phyloP scores from a whole-genome alignment of 2,797 vertebrate genomes.

The Micrastur ruficollis region DNA sequence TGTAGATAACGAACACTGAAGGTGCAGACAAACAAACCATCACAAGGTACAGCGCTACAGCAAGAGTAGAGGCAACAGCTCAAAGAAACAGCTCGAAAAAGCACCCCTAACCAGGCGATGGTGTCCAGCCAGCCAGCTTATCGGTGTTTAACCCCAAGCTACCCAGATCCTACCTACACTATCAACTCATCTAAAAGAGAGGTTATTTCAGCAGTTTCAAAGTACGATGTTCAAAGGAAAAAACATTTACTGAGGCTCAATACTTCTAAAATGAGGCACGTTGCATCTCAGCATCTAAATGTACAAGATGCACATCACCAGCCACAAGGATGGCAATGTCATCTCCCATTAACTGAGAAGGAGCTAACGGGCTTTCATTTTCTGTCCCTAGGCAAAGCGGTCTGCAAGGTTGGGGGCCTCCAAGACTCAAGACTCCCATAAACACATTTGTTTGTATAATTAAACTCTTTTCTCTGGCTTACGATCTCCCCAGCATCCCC shows the following conservation, averaged over 20 bases:
- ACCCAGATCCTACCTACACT: accelerated
- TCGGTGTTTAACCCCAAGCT: background rate
- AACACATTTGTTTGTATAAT: background rate
- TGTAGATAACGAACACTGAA: background rate
- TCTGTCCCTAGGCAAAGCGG: background rate
- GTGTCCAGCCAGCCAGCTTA: background rate
- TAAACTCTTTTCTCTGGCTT: background rate
- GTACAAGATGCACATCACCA: background rate
- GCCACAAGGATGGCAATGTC: background rate
- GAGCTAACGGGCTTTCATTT: background rate
- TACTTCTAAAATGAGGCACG: accelerated
- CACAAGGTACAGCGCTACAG: background rate
- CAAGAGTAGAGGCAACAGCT: background rate
- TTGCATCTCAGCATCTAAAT: background rate
- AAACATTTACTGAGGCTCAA: background rate
- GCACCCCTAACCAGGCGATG: background rate
- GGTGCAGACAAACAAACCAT: background rate
- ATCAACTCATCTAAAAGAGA: background rate
- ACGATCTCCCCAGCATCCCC: background rate
- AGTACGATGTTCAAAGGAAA: background rate
- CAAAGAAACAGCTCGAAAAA: background rate
- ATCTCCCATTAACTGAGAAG: background rate
- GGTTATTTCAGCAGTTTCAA: background rate
- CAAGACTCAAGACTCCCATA: background rate
- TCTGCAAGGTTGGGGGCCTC: background rate